Percentiles rank a stretch among this genome's conserved stretches.
Evolutionary conservation across 2,113 vertebrate genomes (phyloP).

Genomic region (Notechis scutatus): DNA sequence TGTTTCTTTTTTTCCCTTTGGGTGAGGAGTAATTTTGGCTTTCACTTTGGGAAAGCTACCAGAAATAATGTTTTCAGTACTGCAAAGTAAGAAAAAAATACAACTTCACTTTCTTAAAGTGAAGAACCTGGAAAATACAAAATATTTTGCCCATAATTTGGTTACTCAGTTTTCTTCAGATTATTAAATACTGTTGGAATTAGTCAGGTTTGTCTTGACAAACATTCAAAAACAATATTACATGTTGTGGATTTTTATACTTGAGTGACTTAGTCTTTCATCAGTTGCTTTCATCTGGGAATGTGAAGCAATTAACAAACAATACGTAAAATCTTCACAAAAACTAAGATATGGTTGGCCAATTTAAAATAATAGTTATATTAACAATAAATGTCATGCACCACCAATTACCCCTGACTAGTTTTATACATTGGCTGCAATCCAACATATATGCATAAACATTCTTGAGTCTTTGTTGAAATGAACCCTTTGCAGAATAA

Average conservation of each 20-base stretch:
- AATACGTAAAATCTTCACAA: neutral
- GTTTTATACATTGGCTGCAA: neutral
- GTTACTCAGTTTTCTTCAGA: slow-evolving; percentile 21
- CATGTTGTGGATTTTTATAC: neutral
- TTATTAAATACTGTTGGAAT: neutral
- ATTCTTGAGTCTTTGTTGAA: neutral
- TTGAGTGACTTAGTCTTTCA: neutral
- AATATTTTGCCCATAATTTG: slow-evolving; percentile 17
- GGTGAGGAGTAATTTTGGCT: neutral
- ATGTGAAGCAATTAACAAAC: neutral
- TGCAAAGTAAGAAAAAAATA: slow-evolving; percentile 5
- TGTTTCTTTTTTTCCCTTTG: slow-evolving; percentile 25
- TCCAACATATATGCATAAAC: neutral
- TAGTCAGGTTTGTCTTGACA: neutral
- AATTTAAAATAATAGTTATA: neutral
- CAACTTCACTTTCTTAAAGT: neutral
- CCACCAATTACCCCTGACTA: neutral
- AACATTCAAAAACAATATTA: slow-evolving; percentile 5
- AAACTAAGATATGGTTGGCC: neutral
- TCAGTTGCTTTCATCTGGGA: neutral
- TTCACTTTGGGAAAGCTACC: slow-evolving; percentile 12
- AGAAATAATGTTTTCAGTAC: neutral
- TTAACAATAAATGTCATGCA: neutral
- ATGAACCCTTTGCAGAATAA: neutral
- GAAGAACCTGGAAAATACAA: slow-evolving; percentile 19